Percentiles rank a stretch among this genome's conserved stretches.
These are phyloP conservation scores for Nebria salina DNA, from an alignment of 2,888 invertebrate genomes.

Conservation along the genomic window DNA sequence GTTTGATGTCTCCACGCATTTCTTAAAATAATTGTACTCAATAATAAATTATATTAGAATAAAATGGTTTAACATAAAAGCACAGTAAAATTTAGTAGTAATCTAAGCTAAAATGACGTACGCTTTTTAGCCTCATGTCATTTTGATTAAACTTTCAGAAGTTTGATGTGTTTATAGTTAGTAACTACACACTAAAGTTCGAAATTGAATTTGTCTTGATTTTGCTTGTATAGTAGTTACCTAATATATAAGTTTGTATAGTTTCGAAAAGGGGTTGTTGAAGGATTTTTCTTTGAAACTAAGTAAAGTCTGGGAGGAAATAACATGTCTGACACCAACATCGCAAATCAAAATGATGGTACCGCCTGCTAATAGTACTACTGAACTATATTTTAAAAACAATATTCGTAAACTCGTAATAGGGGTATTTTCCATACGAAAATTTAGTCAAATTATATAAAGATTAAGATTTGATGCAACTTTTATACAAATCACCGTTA, in stretches of 20 bases:
- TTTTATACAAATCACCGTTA: too few species aligned
- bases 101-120: not conserved
- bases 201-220: not conserved
- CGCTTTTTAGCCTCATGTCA: not conserved
- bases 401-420: too few species aligned
- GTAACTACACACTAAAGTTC: not conserved
- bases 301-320: not conserved
- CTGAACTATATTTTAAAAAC: too few species aligned
- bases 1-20: too few species aligned
- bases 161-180: conserved; percentile 1
- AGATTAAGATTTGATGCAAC: too few species aligned
- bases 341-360: not conserved
- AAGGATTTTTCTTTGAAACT: not conserved
- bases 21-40: too few species aligned
- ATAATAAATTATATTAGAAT: not conserved
- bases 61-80: not conserved
- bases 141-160: not conserved
- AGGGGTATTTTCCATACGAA: too few species aligned
- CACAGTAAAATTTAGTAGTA: not conserved
- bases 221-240: not conserved
- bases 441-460: too few species aligned
- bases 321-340: not conserved
- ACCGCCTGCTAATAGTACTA: not conserved
- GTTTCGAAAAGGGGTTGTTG: not conserved
- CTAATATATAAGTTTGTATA: not conserved